Conservation (phyloP, 2,888 invertebrate species). For the Andricus curvator region DNA sequence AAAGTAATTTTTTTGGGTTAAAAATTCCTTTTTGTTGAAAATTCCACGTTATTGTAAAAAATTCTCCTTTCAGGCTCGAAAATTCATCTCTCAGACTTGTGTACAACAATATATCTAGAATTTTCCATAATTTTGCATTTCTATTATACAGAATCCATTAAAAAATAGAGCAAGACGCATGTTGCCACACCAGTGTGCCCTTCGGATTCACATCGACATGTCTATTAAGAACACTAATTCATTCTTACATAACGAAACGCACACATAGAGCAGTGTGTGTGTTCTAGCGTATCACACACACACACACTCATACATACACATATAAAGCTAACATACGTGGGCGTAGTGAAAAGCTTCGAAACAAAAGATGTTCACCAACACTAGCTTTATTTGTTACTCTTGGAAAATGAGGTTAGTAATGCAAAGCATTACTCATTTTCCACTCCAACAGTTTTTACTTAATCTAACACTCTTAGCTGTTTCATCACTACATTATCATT, state of each 20-base stretch:
- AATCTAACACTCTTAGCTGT: background rate
- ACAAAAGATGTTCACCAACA: constrained; percentile 8
- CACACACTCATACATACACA: background rate
- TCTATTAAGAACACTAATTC: background rate
- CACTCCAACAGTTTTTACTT: background rate
- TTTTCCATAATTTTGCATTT: too few relatives aligned
- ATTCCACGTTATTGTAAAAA: too few relatives aligned
- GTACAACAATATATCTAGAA: too few relatives aligned
- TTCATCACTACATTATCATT: too few relatives aligned
- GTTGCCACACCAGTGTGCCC: background rate
- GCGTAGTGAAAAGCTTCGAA: background rate
- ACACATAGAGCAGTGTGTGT: constrained; percentile 20
- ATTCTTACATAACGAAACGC: background rate
- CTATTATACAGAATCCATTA: background rate
- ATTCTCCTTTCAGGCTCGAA: too few relatives aligned
- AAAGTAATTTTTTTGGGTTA: too few relatives aligned
- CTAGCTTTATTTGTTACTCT: background rate
- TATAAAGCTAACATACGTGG: background rate
- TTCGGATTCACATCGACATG: background rate
- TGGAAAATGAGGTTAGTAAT: constrained; percentile 18
- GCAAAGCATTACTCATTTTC: constrained; percentile 10
- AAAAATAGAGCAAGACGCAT: background rate
- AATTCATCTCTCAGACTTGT: too few relatives aligned
- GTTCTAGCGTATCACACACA: background rate
- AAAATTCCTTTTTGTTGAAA: too few relatives aligned